Conservation (phyloP, 2,888 invertebrate genomes). For the Drepana falcataria region DNA sequence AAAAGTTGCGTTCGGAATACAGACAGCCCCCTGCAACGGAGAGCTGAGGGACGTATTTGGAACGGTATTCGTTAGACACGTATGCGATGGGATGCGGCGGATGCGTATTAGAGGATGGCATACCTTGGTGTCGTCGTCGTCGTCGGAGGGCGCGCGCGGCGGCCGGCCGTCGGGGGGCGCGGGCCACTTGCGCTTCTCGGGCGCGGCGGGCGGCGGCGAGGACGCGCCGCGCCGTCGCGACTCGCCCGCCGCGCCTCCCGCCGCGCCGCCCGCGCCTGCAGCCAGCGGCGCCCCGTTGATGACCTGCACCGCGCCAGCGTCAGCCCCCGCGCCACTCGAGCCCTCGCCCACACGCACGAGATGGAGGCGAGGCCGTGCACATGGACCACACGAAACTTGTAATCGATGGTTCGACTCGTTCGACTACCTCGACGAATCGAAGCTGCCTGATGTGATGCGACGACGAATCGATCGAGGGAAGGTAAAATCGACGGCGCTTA, state of each 20-base stretch:
- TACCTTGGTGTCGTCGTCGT: conserved; percentile 69
- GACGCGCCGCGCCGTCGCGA: conserved; percentile 62
- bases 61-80: conserved; percentile 10
- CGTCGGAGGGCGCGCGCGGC: conserved; percentile 46
- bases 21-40: too few species aligned
- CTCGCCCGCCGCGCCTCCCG: conserved; percentile 29
- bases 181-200: conserved; percentile 87
- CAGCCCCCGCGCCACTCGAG: background rate
- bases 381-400: too few species aligned
- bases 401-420: too few species aligned
- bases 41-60: too few species aligned
- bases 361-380: too few species aligned
- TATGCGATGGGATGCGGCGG: conserved; percentile 37
- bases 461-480: too few species aligned
- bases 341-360: too few species aligned
- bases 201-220: conserved; percentile 75
- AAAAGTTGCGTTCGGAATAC: too few species aligned
- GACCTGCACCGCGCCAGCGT: conserved; percentile 44
- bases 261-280: conserved; percentile 25
- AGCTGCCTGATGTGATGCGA: too few species aligned
- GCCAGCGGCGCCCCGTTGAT: conserved; percentile 60
- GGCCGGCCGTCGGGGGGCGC: conserved; percentile 47
- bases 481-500: too few species aligned
- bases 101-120: conserved; percentile 32
- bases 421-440: too few species aligned